These are phyloP conservation scores for Papilio machaon DNA, from an alignment of 1,140 invertebrate genomes.

Conservation along the genomic window DNA sequence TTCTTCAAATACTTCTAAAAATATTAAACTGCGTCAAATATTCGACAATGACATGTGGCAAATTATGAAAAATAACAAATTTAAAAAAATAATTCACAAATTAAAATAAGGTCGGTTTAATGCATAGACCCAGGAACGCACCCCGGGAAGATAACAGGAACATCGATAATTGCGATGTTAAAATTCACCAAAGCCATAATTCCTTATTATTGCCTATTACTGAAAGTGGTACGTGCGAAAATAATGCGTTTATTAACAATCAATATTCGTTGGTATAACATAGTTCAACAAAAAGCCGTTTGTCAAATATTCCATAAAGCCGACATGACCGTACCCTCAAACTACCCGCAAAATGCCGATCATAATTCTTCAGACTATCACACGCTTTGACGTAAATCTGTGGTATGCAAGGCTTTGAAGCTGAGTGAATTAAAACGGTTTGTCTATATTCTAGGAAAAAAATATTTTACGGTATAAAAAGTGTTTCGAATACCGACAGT, in stretches of 20 bases:
- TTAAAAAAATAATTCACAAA: no score
- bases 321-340: slow-evolving; percentile 17
- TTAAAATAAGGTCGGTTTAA: no score
- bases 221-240: background rate
- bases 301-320: slow-evolving; percentile 34
- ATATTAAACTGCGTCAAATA: no score
- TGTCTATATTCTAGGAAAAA: background rate
- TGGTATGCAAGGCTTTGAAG: background rate
- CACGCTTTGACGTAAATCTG: slow-evolving; percentile 34
- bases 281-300: slow-evolving; percentile 16
- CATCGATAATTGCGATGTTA: no score
- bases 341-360: slow-evolving; percentile 28
- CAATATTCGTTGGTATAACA: slow-evolving; percentile 4
- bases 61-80: no score
- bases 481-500: background rate
- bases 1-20: no score
- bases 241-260: background rate
- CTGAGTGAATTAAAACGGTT: slow-evolving; percentile 23
- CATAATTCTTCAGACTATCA: slow-evolving; percentile 37
- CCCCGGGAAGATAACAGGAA: no score
- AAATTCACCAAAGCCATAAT: no score
- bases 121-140: no score
- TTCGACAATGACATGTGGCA: no score
- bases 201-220: background rate
- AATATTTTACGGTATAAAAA: background rate